Percentiles rank a stretch among this genome's conserved stretches.
phyloP scores from a whole-genome alignment of 1,140 invertebrate genomes.

The Drosophila ohnishii region DNA sequence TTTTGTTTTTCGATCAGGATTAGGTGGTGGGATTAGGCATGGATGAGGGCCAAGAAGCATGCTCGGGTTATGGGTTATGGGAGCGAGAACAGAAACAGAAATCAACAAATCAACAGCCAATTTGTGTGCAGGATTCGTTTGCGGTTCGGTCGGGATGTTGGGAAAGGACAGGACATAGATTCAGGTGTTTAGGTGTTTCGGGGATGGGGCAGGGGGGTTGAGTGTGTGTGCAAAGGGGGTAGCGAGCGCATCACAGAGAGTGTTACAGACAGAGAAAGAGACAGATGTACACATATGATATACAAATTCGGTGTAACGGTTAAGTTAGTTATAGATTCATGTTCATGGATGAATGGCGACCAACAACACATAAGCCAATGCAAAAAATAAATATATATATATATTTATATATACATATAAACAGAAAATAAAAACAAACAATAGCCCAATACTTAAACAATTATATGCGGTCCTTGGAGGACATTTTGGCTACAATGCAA shows the following conservation, averaged over 20 bases:
- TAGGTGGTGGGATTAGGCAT: slow-evolving; percentile 17
- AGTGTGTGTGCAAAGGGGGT: slow-evolving; percentile 46
- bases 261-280: slow-evolving; percentile 47
- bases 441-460: slow-evolving; percentile 1
- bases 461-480: neutral
- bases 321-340: slow-evolving; percentile 24
- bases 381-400: slow-evolving; percentile 6
- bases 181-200: neutral
- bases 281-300: slow-evolving; percentile 48
- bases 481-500: neutral
- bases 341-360: slow-evolving; percentile 15
- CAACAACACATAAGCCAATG: slow-evolving; percentile 18
- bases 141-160: slow-evolving; percentile 8
- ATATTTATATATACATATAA: neutral
- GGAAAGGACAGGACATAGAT: neutral
- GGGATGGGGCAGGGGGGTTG: too few relatives aligned
- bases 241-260: slow-evolving; percentile 50
- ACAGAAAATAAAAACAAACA: neutral
- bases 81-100: slow-evolving; percentile 31
- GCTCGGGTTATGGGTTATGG: slow-evolving; percentile 13
- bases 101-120: slow-evolving; percentile 79
- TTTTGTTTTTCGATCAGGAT: slow-evolving; percentile 19
- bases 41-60: slow-evolving; percentile 9
- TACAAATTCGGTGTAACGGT: slow-evolving; percentile 23
- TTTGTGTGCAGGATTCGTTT: slow-evolving; percentile 49